Evolutionary conservation across 53 echinoderm and acorn worm genomes (phyloP).

Genomic region (Paracentrotus lividus): DNA sequence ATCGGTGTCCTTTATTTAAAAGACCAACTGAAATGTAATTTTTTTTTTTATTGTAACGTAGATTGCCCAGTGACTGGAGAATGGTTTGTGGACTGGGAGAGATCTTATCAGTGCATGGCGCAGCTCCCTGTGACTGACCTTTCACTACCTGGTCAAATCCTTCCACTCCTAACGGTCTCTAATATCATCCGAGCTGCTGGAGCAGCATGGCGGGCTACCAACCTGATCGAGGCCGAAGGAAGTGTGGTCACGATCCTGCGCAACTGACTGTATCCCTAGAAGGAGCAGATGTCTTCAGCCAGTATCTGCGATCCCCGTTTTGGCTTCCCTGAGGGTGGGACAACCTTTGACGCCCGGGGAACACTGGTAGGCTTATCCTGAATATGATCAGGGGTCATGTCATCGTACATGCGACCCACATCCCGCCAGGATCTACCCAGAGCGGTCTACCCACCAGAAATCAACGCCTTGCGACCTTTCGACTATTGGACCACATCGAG

Average conservation of each 20-base stretch:
- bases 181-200: constrained; percentile 27
- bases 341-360: neutral
- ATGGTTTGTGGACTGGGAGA: constrained; percentile 31
- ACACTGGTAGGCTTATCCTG: constrained; percentile 13
- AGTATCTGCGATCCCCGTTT: constrained; percentile 31
- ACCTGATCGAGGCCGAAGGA: constrained; percentile 46
- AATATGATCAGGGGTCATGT: neutral
- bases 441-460: no score
- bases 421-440: neutral
- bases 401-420: neutral
- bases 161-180: constrained; percentile 37
- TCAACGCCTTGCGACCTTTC: neutral
- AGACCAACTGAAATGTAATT: no score
- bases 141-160: constrained; percentile 28
- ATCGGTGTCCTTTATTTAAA: no score
- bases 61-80: neutral
- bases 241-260: constrained; percentile 5
- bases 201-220: constrained; percentile 16
- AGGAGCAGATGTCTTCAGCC: constrained; percentile 30
- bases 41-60: no score
- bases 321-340: constrained; percentile 12
- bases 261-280: neutral
- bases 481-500: neutral
- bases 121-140: neutral
- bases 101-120: neutral